Conservation (phyloP, 2,113 vertebrate genomes). For the Syngnathus scovelli region DNA sequence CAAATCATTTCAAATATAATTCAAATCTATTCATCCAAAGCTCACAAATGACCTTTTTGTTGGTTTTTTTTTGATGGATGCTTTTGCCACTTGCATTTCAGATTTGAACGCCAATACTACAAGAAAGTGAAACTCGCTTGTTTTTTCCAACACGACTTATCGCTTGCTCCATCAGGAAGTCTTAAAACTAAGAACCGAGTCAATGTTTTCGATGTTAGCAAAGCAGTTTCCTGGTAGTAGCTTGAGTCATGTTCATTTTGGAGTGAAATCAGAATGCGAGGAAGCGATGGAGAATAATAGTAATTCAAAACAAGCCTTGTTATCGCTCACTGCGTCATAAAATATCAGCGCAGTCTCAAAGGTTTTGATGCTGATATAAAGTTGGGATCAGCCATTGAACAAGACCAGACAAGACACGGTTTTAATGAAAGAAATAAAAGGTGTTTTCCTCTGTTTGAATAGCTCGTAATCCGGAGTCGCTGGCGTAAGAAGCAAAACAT, state of each 20-base stretch:
- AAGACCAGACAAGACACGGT: not conserved
- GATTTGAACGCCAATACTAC: not conserved
- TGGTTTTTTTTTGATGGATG: too few species aligned
- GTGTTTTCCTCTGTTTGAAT: not conserved
- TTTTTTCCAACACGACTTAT: not conserved
- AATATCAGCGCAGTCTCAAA: slow-evolving; percentile 54
- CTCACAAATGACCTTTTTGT: too few species aligned
- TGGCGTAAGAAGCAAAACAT: not conserved
- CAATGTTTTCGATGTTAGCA: not conserved
- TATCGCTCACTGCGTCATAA: slow-evolving; percentile 54
- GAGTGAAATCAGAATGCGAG: not conserved
- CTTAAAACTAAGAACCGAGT: not conserved
- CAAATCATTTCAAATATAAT: too few species aligned
- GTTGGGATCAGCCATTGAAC: not conserved
- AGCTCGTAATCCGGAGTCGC: not conserved
- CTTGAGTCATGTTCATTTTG: not conserved
- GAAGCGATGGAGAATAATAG: not conserved
- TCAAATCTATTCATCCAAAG: too few species aligned
- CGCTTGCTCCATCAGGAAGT: not conserved
- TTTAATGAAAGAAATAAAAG: not conserved
- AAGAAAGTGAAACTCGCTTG: not conserved
- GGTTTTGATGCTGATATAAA: slow-evolving; percentile 46
- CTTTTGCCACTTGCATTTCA: too few species aligned
- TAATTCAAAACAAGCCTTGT: slow-evolving; percentile 40
- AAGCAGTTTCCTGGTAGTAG: not conserved